phyloP scores from a whole-genome alignment of 2,113 vertebrate genomes.

The Jacana jacana region DNA sequence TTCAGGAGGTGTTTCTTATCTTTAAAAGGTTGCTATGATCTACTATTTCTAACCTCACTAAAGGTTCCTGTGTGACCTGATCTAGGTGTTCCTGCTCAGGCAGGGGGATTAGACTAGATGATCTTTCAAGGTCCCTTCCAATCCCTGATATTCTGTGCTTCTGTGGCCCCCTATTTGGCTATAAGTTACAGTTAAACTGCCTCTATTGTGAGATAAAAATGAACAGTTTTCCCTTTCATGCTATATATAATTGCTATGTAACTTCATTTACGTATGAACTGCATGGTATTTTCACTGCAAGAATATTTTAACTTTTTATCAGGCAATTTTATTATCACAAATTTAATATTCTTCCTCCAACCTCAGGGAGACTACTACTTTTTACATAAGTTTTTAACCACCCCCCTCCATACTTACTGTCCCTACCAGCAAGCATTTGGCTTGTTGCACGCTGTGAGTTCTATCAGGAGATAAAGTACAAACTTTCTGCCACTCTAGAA shows the following conservation, averaged over 20 bases:
- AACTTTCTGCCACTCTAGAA: neutral
- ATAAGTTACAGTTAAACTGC: constrained; percentile 9
- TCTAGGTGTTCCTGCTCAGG: too few relatives aligned
- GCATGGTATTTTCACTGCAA: neutral
- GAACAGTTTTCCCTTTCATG: neutral
- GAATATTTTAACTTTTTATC: constrained; percentile 1
- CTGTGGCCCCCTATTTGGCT: constrained; percentile 11
- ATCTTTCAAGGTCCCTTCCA: too few relatives aligned
- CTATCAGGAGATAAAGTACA: neutral
- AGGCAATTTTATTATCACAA: neutral
- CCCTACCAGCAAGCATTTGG: neutral
- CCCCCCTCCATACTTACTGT: neutral
- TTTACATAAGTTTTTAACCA: neutral
- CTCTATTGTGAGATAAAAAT: neutral
- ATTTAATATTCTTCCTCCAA: neutral
- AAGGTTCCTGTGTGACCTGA: too few relatives aligned
- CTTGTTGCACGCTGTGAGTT: neutral
- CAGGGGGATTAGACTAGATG: too few relatives aligned
- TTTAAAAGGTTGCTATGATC: constrained; percentile 40
- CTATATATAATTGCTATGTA: neutral
- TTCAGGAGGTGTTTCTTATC: constrained; percentile 41
- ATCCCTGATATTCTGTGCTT: too few relatives aligned
- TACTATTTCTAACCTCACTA: constrained; percentile 18
- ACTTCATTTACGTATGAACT: neutral
- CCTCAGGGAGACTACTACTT: neutral